A percentile compares a stretch with the other conserved stretches of the same genome.
Conservation (phyloP, 53 echinoderm and acorn worm species). For the Temnopleurus reevesii region DNA sequence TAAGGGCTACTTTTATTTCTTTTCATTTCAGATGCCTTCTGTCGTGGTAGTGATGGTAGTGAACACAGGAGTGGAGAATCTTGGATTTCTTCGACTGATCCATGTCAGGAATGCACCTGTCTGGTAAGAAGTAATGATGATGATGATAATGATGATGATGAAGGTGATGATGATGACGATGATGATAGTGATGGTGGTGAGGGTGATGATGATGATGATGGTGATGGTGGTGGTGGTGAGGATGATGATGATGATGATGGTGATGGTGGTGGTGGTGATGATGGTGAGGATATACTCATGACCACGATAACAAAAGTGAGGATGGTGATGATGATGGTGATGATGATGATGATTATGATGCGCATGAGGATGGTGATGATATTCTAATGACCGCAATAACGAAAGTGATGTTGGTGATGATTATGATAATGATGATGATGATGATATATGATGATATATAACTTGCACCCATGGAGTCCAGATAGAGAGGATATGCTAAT, state of each 20-base stretch:
- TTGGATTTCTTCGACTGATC: conserved; percentile 71
- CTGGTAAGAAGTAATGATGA: conserved; percentile 58
- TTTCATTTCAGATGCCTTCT: conserved; percentile 78
- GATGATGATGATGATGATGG: background rate
- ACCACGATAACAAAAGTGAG: background rate
- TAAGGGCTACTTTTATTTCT: too few relatives aligned
- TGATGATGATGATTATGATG: background rate
- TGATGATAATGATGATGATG: too few relatives aligned
- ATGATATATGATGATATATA: too few relatives aligned
- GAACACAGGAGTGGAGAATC: conserved; percentile 70
- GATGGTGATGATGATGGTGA: background rate
- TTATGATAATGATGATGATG: background rate
- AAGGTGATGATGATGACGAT: too few relatives aligned
- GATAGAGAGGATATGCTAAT: conserved; percentile 68
- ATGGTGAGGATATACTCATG: conserved; percentile 66
- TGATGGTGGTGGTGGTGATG: background rate
- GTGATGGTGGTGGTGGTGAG: background rate
- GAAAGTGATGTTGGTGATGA: background rate
- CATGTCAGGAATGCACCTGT: conserved; percentile 89
- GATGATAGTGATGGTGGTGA: too few relatives aligned
- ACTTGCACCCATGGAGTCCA: conserved; percentile 75
- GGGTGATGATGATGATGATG: background rate
- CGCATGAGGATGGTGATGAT: background rate
- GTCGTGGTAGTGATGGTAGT: conserved; percentile 61
- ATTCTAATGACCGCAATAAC: too few relatives aligned